Base-by-base conservation (phyloP, 1,140 invertebrate genomes). In the Anagrus nilaparvatae region DNA sequence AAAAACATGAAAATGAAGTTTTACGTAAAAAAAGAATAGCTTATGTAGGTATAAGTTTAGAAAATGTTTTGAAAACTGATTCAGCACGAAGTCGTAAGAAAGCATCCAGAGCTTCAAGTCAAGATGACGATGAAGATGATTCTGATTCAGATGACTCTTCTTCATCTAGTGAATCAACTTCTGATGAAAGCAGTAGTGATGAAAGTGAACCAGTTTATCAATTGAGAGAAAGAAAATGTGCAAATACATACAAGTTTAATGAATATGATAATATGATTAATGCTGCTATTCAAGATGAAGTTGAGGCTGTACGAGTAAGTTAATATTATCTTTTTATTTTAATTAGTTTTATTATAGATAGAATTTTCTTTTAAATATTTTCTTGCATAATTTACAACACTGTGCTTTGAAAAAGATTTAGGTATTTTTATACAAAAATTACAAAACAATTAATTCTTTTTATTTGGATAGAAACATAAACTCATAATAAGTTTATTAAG, bases 191-290 rank as follows among this genome's bases (percentile, higher is more conserved):
- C 0, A 74, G 73, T 41, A 75, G 71, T 21, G 73, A 74, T 5
- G 72, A 78, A 50, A 67, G 66, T 13, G 85, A 84, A 48, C 84
- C 83, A 1, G 82, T 89, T 42, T 89, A 90, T 66, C 78, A 87
- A 49, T 63, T 90, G 47, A 72, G 86, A 6, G 81, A 84, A 54
- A 71, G 87, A 14, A 67, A 80, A 10, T 72, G 78, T 33, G 80
- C 83, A 16, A 79, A 88, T 31, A 92, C 81, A 50, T 90, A 93
- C 53, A 69, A 72, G 49, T 85, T 92, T 49, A 88, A 90, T 56
- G 90, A 95, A 59, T 97, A 88, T 63, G 92, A 96, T 62, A 84
- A 93, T 13, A 76, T 96, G 51, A 96, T 96, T 32, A 87, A 90
- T 56, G 88, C 84, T 33, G 92, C 92, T 10, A 86, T 95, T 40